Evolutionary conservation across 1,140 invertebrate genomes (phyloP).

Genomic region (Muscidifurax raptorellus): DNA sequence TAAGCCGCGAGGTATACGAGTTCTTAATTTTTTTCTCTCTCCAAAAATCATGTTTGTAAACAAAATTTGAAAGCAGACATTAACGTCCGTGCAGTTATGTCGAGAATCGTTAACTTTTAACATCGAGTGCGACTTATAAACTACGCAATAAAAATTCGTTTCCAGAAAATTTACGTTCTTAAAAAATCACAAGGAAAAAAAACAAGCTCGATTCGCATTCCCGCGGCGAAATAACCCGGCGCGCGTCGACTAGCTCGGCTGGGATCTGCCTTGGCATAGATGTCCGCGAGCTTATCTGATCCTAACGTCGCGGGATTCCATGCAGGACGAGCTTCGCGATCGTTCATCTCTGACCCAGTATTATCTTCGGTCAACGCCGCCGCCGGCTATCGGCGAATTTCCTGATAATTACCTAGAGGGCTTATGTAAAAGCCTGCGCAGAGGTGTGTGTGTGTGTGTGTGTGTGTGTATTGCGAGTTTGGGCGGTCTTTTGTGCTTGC

Average conservation of each 20-base stretch:
- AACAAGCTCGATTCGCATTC: neutral
- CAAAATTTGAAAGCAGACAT: neutral
- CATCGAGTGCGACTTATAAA: neutral
- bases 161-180: neutral
- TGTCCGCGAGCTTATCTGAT: slow-evolving; percentile 15
- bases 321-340: neutral
- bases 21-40: neutral
- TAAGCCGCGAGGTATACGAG: too few species aligned
- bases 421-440: neutral
- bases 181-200: neutral
- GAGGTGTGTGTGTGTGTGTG: neutral
- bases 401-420: neutral
- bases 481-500: neutral
- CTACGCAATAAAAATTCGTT: neutral
- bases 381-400: neutral
- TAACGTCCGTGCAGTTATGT: neutral
- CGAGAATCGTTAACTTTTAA: slow-evolving; percentile 10
- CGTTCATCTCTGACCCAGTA: slow-evolving; percentile 24
- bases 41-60: neutral
- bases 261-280: slow-evolving; percentile 26
- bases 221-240: neutral
- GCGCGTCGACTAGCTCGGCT: neutral
- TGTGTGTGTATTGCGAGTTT: neutral
- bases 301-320: slow-evolving; percentile 10
- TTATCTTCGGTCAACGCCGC: neutral